These are phyloP conservation scores for Drosophila multiciliata DNA, from an alignment of 2,888 invertebrate genomes.

Conservation along the genomic window DNA sequence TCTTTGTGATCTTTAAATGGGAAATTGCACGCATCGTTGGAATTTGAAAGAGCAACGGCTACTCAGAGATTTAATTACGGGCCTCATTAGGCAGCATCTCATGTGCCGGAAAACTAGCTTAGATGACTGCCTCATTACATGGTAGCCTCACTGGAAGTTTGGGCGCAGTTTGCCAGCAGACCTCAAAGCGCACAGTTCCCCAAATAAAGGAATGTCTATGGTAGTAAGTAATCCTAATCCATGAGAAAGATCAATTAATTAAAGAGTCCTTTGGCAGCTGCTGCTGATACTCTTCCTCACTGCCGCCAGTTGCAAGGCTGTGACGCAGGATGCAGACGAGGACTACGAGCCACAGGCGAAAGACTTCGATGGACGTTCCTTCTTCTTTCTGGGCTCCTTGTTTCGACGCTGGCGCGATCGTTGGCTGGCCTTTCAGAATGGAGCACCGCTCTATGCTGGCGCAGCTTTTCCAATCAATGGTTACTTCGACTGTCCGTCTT, in stretches of 20 bases:
- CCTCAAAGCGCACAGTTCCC: slow-evolving; percentile 46
- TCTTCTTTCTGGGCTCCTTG: slow-evolving; percentile 68
- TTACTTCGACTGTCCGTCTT: slow-evolving; percentile 65
- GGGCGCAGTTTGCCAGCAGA: slow-evolving; percentile 45
- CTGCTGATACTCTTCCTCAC: slow-evolving; percentile 45
- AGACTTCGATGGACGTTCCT: slow-evolving; percentile 65
- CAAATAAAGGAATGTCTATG: slow-evolving; percentile 40
- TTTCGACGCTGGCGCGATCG: slow-evolving; percentile 78
- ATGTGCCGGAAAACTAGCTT: not conserved
- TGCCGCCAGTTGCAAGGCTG: slow-evolving; percentile 11
- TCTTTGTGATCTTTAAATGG: not conserved
- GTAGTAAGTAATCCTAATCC: slow-evolving; percentile 28
- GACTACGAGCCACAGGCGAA: slow-evolving; percentile 33
- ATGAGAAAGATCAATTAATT: not conserved
- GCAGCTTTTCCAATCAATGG: slow-evolving; percentile 62
- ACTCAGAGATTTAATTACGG: slow-evolving; percentile 49
- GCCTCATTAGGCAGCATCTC: slow-evolving; percentile 63
- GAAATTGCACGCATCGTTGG: slow-evolving; percentile 31
- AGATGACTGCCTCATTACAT: slow-evolving; percentile 3
- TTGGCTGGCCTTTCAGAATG: slow-evolving; percentile 63
- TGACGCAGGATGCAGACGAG: slow-evolving; percentile 20
- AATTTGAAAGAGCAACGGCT: slow-evolving; percentile 19
- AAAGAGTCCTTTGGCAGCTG: slow-evolving; percentile 9
- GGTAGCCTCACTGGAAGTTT: slow-evolving; percentile 1
- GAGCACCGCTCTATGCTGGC: slow-evolving; percentile 68